Evolutionary conservation across 2,797 vertebrate genomes (phyloP), one percentile per base, ranked within the genome.

Genomic region (Rhynchonycteris naso): DNA sequence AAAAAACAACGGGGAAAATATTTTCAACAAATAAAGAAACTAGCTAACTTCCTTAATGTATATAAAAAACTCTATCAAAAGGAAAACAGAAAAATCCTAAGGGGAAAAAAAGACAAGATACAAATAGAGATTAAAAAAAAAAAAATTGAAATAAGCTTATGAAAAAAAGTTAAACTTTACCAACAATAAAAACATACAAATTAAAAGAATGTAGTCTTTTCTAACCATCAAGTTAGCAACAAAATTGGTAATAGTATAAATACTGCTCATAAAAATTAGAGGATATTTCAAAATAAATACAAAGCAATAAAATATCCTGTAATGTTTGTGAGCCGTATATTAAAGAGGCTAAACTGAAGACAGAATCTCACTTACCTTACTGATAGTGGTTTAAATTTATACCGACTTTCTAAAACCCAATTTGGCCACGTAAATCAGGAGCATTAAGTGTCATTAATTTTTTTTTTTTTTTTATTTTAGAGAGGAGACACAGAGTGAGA

Each of bases 91-190:
- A 94, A 93, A 56, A 85, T 50, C 38, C 14, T 47, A 75, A 50
- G 43, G 47, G 19, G 13, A 2, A 24, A 26, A 68, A 81, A n/a
- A 58, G 43, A 63, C 4, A 74, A 89, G 30, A 69, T 8, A 72
- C 7, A 79, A 92, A 93, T 4, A 86, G 54, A 91, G 87, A 80
- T 65, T 81, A 90, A 33, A 72, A 96, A 83, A 87, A 79, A 90
- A 50, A 94, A 96, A 96, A 97, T 47, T 95, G 30, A 94, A 96
- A 92, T 18, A 80, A 33, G 26, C 14, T 56, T 89, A 83, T 71
- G 65, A 33, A 88, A 81, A 90, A 68, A 72, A 63, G 9, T 47
- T 92, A 30, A 72, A 87, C 43, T 96, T 75, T 89, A 56, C 47
- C 38, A 96, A 66, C 47, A 86, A 63, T 50, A 76, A 78, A 87